These are phyloP conservation scores for Drosophila multiciliata DNA, from an alignment of 2,888 invertebrate genomes.

Conservation along the genomic window DNA sequence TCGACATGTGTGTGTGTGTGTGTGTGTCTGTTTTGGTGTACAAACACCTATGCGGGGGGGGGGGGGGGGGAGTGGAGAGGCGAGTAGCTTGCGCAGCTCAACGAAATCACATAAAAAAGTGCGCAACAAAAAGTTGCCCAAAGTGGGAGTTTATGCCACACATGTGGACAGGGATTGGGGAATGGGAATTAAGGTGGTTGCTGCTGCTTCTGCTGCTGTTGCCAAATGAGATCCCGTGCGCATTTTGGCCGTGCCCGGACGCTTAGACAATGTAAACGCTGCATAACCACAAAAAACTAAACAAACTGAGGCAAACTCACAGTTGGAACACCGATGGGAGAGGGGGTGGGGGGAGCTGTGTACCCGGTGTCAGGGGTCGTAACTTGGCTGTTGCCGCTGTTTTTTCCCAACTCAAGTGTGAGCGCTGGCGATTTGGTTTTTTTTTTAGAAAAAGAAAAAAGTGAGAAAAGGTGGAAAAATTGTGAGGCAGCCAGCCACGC, in stretches of 20 bases:
- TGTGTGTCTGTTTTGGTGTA: slow-evolving; percentile 34
- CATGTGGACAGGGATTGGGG: slow-evolving; percentile 6
- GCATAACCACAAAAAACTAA: slow-evolving; percentile 70
- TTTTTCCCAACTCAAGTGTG: slow-evolving; percentile 62
- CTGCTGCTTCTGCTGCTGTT: slow-evolving; percentile 13
- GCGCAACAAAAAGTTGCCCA: slow-evolving; percentile 66
- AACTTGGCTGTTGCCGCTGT: slow-evolving; percentile 9
- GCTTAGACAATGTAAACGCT: slow-evolving; percentile 80
- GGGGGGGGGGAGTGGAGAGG: slow-evolving; percentile 17
- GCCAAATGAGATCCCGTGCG: slow-evolving; percentile 57
- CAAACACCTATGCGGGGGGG: slow-evolving; percentile 62
- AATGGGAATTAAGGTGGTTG: not conserved
- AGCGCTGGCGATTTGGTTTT: slow-evolving; percentile 56
- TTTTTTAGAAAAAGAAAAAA: slow-evolving; percentile 43
- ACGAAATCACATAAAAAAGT: slow-evolving; percentile 73
- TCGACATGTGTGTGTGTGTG: slow-evolving; percentile 21
- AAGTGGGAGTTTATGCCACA: slow-evolving; percentile 1
- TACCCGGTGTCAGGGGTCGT: slow-evolving; percentile 4
- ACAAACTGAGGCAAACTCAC: slow-evolving; percentile 60
- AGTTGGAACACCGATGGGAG: not conserved
- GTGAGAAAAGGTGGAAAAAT: slow-evolving; percentile 2
- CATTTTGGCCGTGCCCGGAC: slow-evolving; percentile 65
- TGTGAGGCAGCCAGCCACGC: slow-evolving; percentile 36
- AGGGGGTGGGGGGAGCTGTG: not conserved
- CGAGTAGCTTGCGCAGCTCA: slow-evolving; percentile 46